Percentiles rank a stretch among this genome's conserved stretches.
Conservation (phyloP, 2,888 invertebrate species). For the Polyploca ridens region DNA sequence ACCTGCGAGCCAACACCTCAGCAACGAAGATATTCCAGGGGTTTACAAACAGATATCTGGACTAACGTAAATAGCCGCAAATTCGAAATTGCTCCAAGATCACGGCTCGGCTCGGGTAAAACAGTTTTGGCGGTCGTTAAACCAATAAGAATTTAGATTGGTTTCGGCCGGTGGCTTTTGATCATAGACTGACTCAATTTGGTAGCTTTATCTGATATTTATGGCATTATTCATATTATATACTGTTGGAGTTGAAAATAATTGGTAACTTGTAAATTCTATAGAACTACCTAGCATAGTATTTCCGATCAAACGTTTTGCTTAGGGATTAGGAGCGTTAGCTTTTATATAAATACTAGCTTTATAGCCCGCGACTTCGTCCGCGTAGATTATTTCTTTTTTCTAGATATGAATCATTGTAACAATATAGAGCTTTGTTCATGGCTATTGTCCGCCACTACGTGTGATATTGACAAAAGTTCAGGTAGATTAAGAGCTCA, state of each 20-base stretch:
- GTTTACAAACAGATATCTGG: background rate
- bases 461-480: no score
- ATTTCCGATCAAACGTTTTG: background rate
- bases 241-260: background rate
- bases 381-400: no score
- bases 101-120: background rate
- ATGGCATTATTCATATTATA: background rate
- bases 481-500: no score
- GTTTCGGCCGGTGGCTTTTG: slow-evolving; percentile 7
- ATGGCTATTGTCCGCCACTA: no score
- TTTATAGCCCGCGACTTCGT: no score
- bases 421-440: no score
- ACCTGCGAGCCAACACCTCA: background rate
- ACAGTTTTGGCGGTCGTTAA: slow-evolving; percentile 8
- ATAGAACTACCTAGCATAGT: background rate
- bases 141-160: slow-evolving; percentile 14
- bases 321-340: no score
- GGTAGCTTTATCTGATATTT: slow-evolving; percentile 8
- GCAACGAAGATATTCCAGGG: slow-evolving; percentile 1
- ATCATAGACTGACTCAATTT: slow-evolving; percentile 10
- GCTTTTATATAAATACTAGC: background rate
- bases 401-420: no score
- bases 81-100: slow-evolving; percentile 2
- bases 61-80: background rate
- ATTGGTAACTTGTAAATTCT: background rate